These are phyloP conservation scores for Mus spretus DNA, from an alignment of 2,797 vertebrate species.

Conservation along the genomic window DNA sequence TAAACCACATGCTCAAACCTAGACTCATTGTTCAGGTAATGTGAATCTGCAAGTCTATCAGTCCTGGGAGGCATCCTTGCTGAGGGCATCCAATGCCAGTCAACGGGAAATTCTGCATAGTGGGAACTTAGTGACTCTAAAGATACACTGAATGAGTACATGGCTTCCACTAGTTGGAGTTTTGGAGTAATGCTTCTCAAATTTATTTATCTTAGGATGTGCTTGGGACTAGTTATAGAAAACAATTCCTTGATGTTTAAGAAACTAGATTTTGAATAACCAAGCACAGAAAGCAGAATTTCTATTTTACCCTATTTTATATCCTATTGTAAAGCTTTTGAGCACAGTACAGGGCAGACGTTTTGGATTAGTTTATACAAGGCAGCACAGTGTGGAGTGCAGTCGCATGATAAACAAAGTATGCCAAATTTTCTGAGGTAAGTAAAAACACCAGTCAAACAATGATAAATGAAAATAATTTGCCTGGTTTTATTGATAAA, in stretches of 20 bases:
- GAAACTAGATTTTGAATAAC: conserved; percentile 47
- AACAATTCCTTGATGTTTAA: conserved; percentile 71
- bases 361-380: conserved; percentile 64
- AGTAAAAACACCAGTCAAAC: conserved; percentile 71
- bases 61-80: neutral
- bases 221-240: conserved; percentile 45
- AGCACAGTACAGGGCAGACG: conserved; percentile 55
- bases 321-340: conserved; percentile 46
- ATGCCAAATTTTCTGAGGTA: conserved; percentile 72
- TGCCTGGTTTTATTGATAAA: conserved; percentile 31
- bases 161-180: neutral
- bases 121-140: neutral
- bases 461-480: conserved; percentile 73
- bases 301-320: conserved; percentile 44
- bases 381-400: conserved; percentile 43
- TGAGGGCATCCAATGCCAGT: neutral
- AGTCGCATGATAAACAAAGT: conserved; percentile 47
- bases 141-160: neutral
- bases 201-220: conserved; percentile 39
- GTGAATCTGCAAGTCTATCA: neutral
- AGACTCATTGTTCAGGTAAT: neutral
- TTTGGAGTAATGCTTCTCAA: conserved; percentile 10
- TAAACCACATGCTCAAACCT: neutral
- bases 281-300: conserved; percentile 51
- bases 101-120: conserved; percentile 20